These are phyloP conservation scores for Ellobium chinense DNA, from an alignment of 2,888 invertebrate genomes.

Conservation along the genomic window DNA sequence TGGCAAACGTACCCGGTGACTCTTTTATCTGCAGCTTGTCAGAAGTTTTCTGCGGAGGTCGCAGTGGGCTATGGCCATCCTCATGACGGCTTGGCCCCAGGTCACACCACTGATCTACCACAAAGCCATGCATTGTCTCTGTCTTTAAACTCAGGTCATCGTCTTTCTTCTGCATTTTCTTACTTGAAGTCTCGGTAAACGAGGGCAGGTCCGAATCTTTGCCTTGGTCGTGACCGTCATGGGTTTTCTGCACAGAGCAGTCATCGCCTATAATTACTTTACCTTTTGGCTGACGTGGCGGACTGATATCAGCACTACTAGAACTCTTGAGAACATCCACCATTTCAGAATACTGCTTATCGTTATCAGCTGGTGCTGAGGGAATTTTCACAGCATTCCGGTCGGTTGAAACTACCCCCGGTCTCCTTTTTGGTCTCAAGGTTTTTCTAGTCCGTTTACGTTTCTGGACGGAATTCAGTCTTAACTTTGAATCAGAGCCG, in stretches of 20 bases:
- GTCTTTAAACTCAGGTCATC: neutral
- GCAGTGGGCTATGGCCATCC: slow-evolving; percentile 1
- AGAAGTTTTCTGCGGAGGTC: no score
- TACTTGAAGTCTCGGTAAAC: neutral
- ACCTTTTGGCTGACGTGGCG: no score
- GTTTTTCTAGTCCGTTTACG: no score
- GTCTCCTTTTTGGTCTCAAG: neutral
- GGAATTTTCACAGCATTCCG: no score
- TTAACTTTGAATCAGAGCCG: neutral
- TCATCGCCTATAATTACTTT: no score
- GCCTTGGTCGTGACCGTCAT: neutral
- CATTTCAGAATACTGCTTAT: no score
- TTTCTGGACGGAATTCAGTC: no score
- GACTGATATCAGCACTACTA: no score
- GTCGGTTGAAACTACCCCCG: neutral
- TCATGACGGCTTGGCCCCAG: slow-evolving; percentile 13
- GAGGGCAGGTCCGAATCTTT: neutral
- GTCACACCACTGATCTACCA: slow-evolving; percentile 37
- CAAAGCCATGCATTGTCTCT: slow-evolving; percentile 24
- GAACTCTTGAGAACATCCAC: no score
- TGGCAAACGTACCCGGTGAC: neutral
- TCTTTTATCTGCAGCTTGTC: neutral
- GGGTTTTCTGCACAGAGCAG: neutral
- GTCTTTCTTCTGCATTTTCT: neutral
- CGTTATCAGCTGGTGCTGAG: no score